These are phyloP conservation scores for Scrobipalpa costella DNA, from an alignment of 2,888 invertebrate species.

Conservation along the genomic window DNA sequence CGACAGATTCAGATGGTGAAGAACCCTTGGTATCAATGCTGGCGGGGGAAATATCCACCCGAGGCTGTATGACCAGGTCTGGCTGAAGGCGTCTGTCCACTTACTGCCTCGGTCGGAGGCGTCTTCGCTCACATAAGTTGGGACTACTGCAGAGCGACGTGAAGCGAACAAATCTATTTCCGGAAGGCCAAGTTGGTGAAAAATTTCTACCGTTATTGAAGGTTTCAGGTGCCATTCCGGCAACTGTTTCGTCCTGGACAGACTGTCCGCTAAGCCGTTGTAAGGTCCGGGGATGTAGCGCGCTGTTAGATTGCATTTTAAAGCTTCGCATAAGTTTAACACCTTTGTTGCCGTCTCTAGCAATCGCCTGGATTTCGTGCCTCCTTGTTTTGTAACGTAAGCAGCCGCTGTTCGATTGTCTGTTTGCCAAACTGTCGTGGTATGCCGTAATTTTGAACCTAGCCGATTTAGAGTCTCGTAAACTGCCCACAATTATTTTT, in stretches of 20 bases:
- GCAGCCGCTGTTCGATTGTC: conserved; percentile 19
- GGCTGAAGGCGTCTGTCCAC: conserved; percentile 36
- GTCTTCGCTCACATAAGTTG: no score
- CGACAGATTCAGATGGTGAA: conserved; percentile 32
- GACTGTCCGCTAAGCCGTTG: conserved; percentile 33
- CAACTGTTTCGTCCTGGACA: conserved; percentile 27
- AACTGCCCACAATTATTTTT: conserved; percentile 26
- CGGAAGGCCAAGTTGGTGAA: not conserved
- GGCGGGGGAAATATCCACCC: no score
- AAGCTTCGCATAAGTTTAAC: not conserved
- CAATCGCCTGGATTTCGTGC: conserved; percentile 16
- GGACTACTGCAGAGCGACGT: conserved; percentile 31
- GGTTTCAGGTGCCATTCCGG: conserved; percentile 24
- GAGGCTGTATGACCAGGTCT: conserved; percentile 32
- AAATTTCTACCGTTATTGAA: not conserved
- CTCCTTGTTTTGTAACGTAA: conserved; percentile 22
- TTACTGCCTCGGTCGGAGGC: conserved; percentile 24
- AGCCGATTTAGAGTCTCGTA: not conserved
- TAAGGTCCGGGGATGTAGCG: conserved; percentile 18
- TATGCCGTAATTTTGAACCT: not conserved
- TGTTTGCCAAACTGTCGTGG: conserved; percentile 2
- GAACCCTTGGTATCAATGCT: no score
- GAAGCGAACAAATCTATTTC: conserved; percentile 23
- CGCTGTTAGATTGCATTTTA: not conserved
- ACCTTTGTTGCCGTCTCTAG: not conserved